Base-by-base conservation (phyloP, 2,113 vertebrate species). In the Cromileptes altivelis region DNA sequence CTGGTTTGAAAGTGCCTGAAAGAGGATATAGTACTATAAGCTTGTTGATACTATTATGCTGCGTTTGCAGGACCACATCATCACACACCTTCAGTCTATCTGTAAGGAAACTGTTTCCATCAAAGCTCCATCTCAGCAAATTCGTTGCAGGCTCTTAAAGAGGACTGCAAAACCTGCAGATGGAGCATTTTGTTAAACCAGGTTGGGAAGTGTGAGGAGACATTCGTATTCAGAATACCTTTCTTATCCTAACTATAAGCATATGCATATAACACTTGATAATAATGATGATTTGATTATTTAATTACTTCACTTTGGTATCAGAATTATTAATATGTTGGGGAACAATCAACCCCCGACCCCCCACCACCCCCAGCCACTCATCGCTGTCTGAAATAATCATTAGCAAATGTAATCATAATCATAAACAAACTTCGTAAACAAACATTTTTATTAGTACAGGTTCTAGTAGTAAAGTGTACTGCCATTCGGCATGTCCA, bases 141-240 rank as follows among this genome's bases (percentile, higher is more conserved):
- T 33, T 49, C 53, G 21, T 9, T 23, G 53, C 37, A 52, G 9
- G 30, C 30, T 40, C 30, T 42, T n/a, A 19, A 56, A 71, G 33
- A 17, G 37, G 65, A 18, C 23, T 55, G 30, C 23, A 33, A 47
- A 65, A 49, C n/a, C 18, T 68, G n/a, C 47, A 75, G 45, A 62
- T 47, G 27, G 45, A 55, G 25, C 64, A 62, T 75, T 69, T 50
- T 49, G 11, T 57, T 49, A 23, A 67, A 52, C 45, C 55, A 45
- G 23, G 2, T 19, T 53, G 15, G 27, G 47, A 2, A 19, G 6
- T 37, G 30, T 75, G n/a, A 40, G 6, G 8, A 62, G 18, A 40
- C 4, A 45, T 37, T 70, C 6, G 17, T 42, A 23, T 25, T 71
- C 14, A 57, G 42, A 71, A 57, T 58, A 4, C 7, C 25, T 12